Base-by-base conservation (phyloP, 2,797 vertebrate genomes). In the Euthynnus affinis region DNA sequence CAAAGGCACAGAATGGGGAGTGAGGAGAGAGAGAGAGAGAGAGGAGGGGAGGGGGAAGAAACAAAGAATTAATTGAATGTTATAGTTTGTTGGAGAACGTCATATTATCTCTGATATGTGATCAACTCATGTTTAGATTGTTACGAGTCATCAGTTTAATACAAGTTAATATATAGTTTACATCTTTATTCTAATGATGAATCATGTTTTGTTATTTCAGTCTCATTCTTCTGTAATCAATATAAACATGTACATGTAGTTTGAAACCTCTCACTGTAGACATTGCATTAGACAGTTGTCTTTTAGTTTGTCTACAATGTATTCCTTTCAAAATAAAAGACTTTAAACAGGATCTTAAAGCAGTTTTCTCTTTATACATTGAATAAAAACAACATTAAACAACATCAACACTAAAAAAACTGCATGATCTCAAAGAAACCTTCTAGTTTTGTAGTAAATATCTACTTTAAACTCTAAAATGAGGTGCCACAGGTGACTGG, bases 1-100 rank as follows among this genome's bases (percentile, higher is more conserved):
- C 68, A 92, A 71, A 91, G 22, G 62, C 14, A 57, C 23, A 82
- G 48, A 64, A 4, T 18, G 22, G 44, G 37, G 37, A 6, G 32
- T 29, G 60, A 22, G 52, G 44, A 53, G n/a, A n/a, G n/a, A 34
- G 32, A 15, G 48, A 72, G 63, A 53, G 51, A 8, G 9, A 5
- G 61, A 44, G 53, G 20, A 5, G 14, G 18, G 20, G 9, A 9
- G 12, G 8, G 8, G 49, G 49, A 9, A 65, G 25, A 59, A 6
- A 68, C 22, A 29, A 44, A 23, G 6, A 9, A 49, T 68, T 44
- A 34, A 64, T 88, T 37, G 29, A 52, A 71, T 49, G 0, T 51
- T 37, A 22, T 13, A 23, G 4, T 37, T 20, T 17, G 53, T 37
- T 34, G 44, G 34, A 46, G 23, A 29, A 48, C 2, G 20, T 42